These are phyloP conservation scores for Xestia sexstrigata DNA, from an alignment of 2,888 invertebrate species.

Conservation along the genomic window DNA sequence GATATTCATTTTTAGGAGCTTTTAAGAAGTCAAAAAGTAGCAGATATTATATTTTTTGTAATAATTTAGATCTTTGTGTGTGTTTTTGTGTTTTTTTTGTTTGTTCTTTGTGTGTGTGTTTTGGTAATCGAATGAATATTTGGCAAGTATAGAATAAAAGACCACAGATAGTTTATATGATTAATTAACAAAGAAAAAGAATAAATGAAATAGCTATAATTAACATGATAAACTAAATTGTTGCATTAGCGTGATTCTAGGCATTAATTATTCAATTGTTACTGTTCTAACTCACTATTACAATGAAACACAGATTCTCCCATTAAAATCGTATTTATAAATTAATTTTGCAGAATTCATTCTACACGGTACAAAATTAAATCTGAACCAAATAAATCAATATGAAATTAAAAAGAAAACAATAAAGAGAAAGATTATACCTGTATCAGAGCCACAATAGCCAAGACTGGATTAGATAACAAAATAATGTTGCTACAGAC, in stretches of 20 bases:
- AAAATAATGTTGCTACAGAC: conserved; percentile 45
- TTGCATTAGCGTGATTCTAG: conserved; percentile 2
- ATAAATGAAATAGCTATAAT: background rate
- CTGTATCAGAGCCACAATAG: conserved; percentile 50
- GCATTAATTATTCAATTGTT: background rate
- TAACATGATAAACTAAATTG: background rate
- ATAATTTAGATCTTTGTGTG: background rate
- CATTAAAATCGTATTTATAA: background rate
- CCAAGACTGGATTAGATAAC: conserved; percentile 47
- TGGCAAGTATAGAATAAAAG: background rate
- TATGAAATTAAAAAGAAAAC: conserved; percentile 42
- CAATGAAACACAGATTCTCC: background rate
- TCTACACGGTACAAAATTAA: conserved; percentile 9
- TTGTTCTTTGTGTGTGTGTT: too few species aligned
- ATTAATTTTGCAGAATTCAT: background rate
- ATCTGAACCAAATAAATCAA: conserved; percentile 5
- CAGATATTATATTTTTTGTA: background rate
- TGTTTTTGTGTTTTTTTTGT: too few species aligned
- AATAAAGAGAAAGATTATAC: conserved; percentile 44
- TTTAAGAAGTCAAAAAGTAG: background rate
- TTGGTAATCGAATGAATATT: background rate
- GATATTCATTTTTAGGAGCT: background rate
- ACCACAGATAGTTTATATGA: background rate
- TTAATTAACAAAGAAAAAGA: background rate
- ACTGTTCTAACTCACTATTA: background rate